Conservation (phyloP, 2,888 invertebrate genomes). For the Rhagophthalmus giganteus region DNA sequence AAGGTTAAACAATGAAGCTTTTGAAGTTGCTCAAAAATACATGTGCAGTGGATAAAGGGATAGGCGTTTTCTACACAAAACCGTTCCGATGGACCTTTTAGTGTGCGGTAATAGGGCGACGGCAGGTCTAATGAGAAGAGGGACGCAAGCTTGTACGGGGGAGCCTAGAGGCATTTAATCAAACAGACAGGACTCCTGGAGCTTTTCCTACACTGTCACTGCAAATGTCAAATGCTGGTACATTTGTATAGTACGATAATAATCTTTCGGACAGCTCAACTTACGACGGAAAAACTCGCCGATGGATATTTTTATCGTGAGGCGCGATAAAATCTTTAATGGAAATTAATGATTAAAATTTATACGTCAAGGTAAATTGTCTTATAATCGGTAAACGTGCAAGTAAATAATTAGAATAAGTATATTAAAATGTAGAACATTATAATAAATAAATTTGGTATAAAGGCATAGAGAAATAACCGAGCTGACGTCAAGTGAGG, state of each 20-base stretch:
- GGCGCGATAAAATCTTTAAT: constrained; percentile 2
- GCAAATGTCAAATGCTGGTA: constrained; percentile 44
- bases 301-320: constrained; percentile 5
- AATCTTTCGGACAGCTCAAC: constrained; percentile 36
- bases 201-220: constrained; percentile 37
- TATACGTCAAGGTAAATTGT: too few species aligned
- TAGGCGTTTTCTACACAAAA: constrained; percentile 11
- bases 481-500: background rate
- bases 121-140: constrained; percentile 34
- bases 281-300: constrained; percentile 12
- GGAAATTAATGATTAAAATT: too few species aligned
- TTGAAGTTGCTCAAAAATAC: constrained; percentile 16
- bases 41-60: constrained; percentile 2
- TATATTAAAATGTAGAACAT: too few species aligned
- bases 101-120: constrained; percentile 19
- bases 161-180: constrained; percentile 42
- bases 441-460: too few species aligned
- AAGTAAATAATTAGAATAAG: too few species aligned
- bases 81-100: constrained; percentile 20
- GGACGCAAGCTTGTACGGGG: constrained; percentile 27
- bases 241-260: constrained; percentile 46
- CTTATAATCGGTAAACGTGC: too few species aligned
- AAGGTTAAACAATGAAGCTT: constrained; percentile 14
- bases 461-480: too few species aligned
- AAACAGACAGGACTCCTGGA: constrained; percentile 40